These are phyloP conservation scores for Uromys caudimaculatus DNA, from an alignment of 2,797 vertebrate species.

Conservation along the genomic window DNA sequence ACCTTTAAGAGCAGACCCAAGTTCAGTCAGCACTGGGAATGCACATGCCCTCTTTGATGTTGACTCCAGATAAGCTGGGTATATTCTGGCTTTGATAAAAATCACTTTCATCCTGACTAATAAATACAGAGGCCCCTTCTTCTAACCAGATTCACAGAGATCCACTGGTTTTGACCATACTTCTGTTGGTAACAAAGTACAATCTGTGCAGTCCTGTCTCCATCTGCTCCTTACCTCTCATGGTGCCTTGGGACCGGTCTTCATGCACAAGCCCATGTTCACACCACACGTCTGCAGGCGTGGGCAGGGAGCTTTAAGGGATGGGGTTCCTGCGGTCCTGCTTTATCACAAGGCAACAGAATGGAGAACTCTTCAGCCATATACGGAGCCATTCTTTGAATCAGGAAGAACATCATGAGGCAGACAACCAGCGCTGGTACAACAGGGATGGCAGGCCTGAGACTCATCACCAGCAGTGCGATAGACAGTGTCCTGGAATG, in stretches of 20 bases:
- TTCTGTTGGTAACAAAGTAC: neutral
- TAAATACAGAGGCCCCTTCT: neutral
- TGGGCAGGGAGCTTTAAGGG: neutral
- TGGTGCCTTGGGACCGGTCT: neutral
- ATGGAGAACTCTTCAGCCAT: neutral
- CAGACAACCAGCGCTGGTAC: neutral
- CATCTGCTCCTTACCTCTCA: neutral
- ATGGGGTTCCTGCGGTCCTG: neutral
- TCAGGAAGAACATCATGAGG: neutral
- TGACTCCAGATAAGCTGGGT: neutral
- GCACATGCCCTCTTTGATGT: neutral
- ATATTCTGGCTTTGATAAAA: neutral
- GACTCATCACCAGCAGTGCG: neutral
- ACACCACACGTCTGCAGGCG: neutral
- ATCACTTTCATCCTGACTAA: neutral
- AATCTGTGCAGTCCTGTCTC: neutral
- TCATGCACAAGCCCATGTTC: neutral
- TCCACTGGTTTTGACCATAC: neutral
- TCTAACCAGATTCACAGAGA: neutral
- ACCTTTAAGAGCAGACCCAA: neutral
- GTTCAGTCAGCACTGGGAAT: neutral
- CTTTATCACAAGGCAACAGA: too few relatives aligned
- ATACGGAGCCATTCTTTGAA: neutral
- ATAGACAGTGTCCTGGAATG: neutral
- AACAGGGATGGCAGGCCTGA: neutral